phyloP scores from a whole-genome alignment of 2,888 invertebrate species.

The Calameuta filiformis region DNA sequence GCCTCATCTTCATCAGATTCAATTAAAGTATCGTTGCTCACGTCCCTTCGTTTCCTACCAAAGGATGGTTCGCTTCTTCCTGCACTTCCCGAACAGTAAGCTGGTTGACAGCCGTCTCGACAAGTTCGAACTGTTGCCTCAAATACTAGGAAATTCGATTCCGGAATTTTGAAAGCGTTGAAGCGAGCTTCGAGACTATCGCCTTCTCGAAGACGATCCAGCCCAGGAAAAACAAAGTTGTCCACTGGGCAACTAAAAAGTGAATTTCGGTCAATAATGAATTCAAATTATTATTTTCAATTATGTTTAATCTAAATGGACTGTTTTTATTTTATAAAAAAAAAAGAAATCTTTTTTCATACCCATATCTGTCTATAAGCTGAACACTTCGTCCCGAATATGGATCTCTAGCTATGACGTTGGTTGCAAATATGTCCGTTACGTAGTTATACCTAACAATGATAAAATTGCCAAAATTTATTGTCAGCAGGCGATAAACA shows the following conservation, averaged over 20 bases:
- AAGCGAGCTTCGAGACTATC: conserved; percentile 91
- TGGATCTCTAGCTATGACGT: conserved; percentile 92
- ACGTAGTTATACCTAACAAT: conserved; percentile 77
- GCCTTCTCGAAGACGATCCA: conserved; percentile 86
- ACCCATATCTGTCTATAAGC: conserved; percentile 90
- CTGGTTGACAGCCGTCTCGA: conserved; percentile 90
- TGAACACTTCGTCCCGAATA: conserved; percentile 92
- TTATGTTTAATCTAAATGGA: background rate
- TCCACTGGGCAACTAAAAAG: conserved; percentile 86
- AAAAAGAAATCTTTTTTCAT: conserved; percentile 49
- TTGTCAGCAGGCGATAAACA: background rate
- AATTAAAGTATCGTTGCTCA: conserved; percentile 62
- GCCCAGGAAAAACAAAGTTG: conserved; percentile 90
- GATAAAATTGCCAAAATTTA: background rate
- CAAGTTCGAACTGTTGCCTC: conserved; percentile 93
- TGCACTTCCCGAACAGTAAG: conserved; percentile 82
- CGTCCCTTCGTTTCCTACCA: conserved; percentile 76
- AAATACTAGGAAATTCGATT: conserved; percentile 92
- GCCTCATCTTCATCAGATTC: conserved; percentile 23
- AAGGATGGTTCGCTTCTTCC: conserved; percentile 87
- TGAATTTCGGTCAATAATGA: conserved; percentile 7
- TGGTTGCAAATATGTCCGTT: conserved; percentile 91
- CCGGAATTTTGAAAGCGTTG: conserved; percentile 94
- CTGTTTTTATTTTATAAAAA: background rate
- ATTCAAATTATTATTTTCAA: background rate